Evolutionary conservation across 2,888 invertebrate species (phyloP), one percentile per base, ranked within the genome.

Genomic region (Drosophila colorata): DNA sequence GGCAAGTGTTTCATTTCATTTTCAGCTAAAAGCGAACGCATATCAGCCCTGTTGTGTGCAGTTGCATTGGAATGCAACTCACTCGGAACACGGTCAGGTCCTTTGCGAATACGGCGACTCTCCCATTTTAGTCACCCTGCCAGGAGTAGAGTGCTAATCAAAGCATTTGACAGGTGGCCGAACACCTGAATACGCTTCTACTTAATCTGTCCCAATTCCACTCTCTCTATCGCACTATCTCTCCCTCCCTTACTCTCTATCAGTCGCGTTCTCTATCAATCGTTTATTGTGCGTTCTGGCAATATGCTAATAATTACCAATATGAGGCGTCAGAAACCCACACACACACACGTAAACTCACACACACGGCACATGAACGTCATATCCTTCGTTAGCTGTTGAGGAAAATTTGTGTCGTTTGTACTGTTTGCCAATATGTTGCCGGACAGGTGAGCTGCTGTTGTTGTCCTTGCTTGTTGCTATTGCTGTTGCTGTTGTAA

Each of bases 241-340:
- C 13, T 11, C n/a, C 7, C 20, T 20, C 20, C 8, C 2, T 9
- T 2, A 4, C 20, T 16, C 13, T 13, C 31, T 13, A 11, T 33
- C 25, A 23, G 25, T 28, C 25, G 6, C 25, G 25, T 8, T 28
- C 25, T 11, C 20, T 8, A 16, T 35, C 55, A 33, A 38, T 46
- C 28, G 44, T 25, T 40, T 51, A 16, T 23, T 63, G 63, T 60
- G 49, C 60, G 52, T 48, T 56, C 49, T 48, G 61, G 59, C 66
- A 67, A 70, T 77, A 77, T 73, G 70, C 83, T 77, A 85, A 83
- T 85, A 87, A 85, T 85, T 85, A 85, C 86, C 72, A 73, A 80
- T 83, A 85, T 85, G 72, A 88, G 70, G 80, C 75, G 74, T 79
- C 84, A 76, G 77, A 76, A 71, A 73, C 51, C 61, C 58, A 49